Evolutionary conservation across 2,113 vertebrate species (phyloP).

Genomic region (Cyanoramphus novaezelandiae): DNA sequence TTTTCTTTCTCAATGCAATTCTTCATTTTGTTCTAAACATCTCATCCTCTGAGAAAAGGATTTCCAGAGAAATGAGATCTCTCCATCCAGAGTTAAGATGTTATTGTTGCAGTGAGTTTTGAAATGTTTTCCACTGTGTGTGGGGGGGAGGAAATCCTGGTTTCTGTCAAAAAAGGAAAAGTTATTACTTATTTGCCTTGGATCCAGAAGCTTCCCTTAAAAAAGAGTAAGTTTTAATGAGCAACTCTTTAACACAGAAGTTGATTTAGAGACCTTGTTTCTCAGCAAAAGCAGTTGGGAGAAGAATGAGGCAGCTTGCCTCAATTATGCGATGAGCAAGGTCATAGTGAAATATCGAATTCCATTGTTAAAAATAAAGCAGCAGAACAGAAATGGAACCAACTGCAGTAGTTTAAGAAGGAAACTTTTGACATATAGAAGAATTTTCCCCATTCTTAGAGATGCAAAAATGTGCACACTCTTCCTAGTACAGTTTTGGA

Average conservation of each 20-base stretch:
- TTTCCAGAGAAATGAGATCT: slow-evolving; percentile 7
- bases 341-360: not conserved
- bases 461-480: not conserved
- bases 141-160: not conserved
- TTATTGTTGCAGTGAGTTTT: not conserved
- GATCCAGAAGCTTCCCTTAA: not conserved
- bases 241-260: not conserved
- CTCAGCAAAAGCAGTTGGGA: not conserved
- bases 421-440: not conserved
- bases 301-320: not conserved
- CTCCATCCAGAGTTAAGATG: not conserved
- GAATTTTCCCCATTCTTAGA: not conserved
- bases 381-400: not conserved
- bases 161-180: not conserved
- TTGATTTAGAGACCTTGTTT: not conserved
- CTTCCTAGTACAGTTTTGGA: not conserved
- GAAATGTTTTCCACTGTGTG: not conserved
- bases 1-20: not conserved
- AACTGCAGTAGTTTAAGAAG: not conserved
- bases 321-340: not conserved
- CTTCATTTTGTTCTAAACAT: not conserved
- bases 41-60: not conserved
- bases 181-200: not conserved
- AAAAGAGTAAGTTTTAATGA: not conserved
- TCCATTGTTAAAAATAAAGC: not conserved